These are phyloP conservation scores for Ailuropoda melanoleuca DNA, from an alignment of 2,113 vertebrate species.

Conservation along the genomic window DNA sequence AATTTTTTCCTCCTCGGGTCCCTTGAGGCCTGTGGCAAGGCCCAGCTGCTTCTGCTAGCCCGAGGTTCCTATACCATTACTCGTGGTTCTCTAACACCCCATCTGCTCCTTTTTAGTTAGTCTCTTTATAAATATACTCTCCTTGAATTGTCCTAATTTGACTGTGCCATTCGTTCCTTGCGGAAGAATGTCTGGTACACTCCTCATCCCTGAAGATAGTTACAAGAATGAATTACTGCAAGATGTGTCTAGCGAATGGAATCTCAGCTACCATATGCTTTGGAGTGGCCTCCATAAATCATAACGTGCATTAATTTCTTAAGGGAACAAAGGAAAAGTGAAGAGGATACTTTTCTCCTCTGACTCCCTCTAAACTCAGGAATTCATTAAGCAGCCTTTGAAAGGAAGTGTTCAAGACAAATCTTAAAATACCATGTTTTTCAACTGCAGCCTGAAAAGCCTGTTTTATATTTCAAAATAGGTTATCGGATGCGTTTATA, in stretches of 20 bases:
- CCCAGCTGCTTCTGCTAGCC: not conserved
- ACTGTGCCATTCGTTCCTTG: not conserved
- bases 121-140: not conserved
- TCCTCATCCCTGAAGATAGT: not conserved
- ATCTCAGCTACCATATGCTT: not conserved
- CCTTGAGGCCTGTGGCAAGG: not conserved
- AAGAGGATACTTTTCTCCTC: slow-evolving; percentile 27
- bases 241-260: not conserved
- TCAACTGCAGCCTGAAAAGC: slow-evolving; percentile 35
- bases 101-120: not conserved
- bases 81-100: not conserved
- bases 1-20: not conserved
- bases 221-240: not conserved
- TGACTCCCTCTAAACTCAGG: not conserved
- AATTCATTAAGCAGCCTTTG: slow-evolving; percentile 64
- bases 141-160: not conserved
- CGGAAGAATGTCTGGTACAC: not conserved
- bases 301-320: not conserved
- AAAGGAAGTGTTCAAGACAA: slow-evolving; percentile 36
- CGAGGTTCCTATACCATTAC: not conserved
- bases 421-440: slow-evolving; percentile 57
- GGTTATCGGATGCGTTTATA: slow-evolving; percentile 54
- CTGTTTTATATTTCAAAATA: slow-evolving; percentile 59
- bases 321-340: not conserved
- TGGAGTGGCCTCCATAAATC: slow-evolving; percentile 49